phyloP scores from a whole-genome alignment of 2,113 vertebrate species.

The Phaethon lepturus region DNA sequence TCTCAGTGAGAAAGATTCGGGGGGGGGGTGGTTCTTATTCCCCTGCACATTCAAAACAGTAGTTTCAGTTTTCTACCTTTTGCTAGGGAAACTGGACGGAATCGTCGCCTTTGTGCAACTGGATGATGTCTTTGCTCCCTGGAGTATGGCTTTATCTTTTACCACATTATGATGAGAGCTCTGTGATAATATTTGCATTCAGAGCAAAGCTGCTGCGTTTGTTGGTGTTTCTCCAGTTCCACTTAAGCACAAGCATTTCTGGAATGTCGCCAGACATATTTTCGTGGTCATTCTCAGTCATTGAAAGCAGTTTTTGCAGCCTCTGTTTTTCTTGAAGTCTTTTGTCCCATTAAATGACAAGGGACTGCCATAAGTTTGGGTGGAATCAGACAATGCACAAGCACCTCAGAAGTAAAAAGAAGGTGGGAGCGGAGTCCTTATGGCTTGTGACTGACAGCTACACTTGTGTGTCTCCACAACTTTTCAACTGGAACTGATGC shows the following conservation, averaged over 20 bases:
- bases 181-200: neutral
- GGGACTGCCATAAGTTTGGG: neutral
- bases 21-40: too few species aligned
- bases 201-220: neutral
- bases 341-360: neutral
- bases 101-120: neutral
- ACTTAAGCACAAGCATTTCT: neutral
- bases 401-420: neutral
- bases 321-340: neutral
- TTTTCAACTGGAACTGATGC: neutral
- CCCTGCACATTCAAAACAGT: neutral
- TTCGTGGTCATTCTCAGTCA: neutral
- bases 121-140: neutral
- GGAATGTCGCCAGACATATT: neutral
- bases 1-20: neutral
- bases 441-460: neutral
- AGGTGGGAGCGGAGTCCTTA: neutral
- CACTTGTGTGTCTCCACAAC: rapidly evolving
- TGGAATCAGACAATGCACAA: neutral
- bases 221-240: slow-evolving; percentile 3
- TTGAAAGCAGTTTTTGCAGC: neutral
- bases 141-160: neutral
- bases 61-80: neutral
- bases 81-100: neutral
- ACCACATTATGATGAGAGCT: neutral